Evolutionary conservation across 2,888 invertebrate species (phyloP), one percentile per base, ranked within the genome.

Genomic region (Neuroscelio doddi): DNA sequence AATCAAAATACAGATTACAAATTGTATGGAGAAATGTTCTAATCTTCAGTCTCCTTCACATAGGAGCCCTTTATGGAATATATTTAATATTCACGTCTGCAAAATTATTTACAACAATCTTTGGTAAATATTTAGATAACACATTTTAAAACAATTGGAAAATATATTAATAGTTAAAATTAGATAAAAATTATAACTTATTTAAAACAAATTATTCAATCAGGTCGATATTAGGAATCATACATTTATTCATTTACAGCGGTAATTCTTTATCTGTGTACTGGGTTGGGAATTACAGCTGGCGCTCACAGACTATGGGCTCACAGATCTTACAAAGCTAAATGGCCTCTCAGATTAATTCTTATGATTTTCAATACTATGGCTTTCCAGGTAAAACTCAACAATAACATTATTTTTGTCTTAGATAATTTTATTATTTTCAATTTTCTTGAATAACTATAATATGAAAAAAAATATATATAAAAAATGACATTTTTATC

Each of bases 271-370:
- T 95, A 95, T 85, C 86, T 92, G 55, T 84, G 89, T 68, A 91
- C 93, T 5, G 97, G 94, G 3, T 85, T 98, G 63, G 98, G 98
- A 12, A 95, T 98, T 69, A 98, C 98, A 10, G 98, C 97, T 14
- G 99, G 99, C 17, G 96, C 96, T 1, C 98, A 98, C 86, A 88
- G 98, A 74, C 89, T 97, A 24, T 98, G 98, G 97, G 90, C 97
- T 0, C 98, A 98, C 86, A 91, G 94, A 78, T 91, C 97, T 0
- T 98, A 97, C 88, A 97, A 97, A 87, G 98, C 98, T 4, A 95
- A 91, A 85, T 91, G 93, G 89, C 98, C 96, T 0, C 87, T 97
- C 3, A 88, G 93, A 72, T 75, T 96, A 4, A 85, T 98, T 29
- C 87, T 98, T 58, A 89, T 92, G 29, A 73, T 93, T 41, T 92